These are phyloP conservation scores for Patella vulgata DNA, from an alignment of 1,140 invertebrate species.

Conservation along the genomic window DNA sequence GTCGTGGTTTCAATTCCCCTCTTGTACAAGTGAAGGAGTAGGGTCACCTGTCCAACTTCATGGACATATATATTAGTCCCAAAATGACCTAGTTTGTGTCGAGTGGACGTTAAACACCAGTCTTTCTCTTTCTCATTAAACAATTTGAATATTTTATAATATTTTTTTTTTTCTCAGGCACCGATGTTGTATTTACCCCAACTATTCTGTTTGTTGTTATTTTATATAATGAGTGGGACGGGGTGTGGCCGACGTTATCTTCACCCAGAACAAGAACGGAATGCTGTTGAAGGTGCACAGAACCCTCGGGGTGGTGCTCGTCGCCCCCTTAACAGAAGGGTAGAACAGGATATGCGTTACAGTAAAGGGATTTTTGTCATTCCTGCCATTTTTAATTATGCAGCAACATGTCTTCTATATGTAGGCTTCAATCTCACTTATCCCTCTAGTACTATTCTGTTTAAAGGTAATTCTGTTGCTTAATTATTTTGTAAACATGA, in stretches of 20 bases:
- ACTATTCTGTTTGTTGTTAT: conserved; percentile 81
- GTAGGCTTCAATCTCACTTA: conserved; percentile 91
- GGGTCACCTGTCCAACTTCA: too few species aligned
- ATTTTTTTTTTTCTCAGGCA: conserved; percentile 72
- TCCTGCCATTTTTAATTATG: conserved; percentile 86
- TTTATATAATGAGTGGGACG: conserved; percentile 63
- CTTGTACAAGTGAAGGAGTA: too few species aligned
- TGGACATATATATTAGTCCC: too few species aligned
- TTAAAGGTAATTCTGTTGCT: conserved; percentile 75
- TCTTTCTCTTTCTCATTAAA: too few species aligned
- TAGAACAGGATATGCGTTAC: conserved; percentile 25
- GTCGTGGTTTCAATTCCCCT: too few species aligned
- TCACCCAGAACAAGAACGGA: conserved; percentile 8
- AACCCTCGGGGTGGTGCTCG: conserved; percentile 76
- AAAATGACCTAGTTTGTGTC: too few species aligned
- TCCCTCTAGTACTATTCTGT: conserved; percentile 96
- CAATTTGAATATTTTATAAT: too few species aligned
- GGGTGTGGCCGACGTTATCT: conserved; percentile 16
- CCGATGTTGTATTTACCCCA: conserved; percentile 91
- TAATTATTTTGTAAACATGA: not conserved
- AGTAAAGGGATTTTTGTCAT: conserved; percentile 85
- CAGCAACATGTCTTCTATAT: conserved; percentile 86
- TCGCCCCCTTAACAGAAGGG: not conserved
- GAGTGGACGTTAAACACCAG: too few species aligned
- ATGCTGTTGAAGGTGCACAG: conserved; percentile 28